Percentiles rank a stretch among this genome's conserved stretches.
Conservation (phyloP, 2,797 vertebrate species). For the Gymnothorax javanicus region DNA sequence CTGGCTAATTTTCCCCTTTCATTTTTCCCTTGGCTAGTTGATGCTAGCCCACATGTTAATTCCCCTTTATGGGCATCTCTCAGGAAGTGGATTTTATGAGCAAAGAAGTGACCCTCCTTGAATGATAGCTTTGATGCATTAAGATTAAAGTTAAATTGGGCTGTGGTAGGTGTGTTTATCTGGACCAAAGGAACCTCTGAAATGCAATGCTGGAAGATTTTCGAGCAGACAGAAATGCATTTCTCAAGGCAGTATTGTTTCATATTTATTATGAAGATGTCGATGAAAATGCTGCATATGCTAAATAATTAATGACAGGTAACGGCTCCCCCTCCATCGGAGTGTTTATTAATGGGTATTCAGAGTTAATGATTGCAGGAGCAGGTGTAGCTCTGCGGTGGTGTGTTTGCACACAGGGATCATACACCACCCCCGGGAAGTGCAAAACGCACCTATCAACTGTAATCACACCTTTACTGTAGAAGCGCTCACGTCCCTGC, state of each 20-base stretch:
- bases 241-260: not conserved
- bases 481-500: not conserved
- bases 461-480: not conserved
- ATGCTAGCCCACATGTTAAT: not conserved
- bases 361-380: slow-evolving; percentile 2
- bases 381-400: slow-evolving; percentile 4
- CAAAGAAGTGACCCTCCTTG: not conserved
- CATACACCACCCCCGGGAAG: not conserved
- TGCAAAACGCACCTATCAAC: not conserved
- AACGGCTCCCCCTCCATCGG: not conserved
- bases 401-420: not conserved
- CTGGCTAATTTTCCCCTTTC: no score
- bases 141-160: not conserved
- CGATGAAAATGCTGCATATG: not conserved
- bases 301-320: not conserved
- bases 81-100: no score
- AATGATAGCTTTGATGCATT: not conserved
- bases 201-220: not conserved
- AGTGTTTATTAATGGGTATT: not conserved
- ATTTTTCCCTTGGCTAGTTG: not conserved
- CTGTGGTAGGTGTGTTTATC: not conserved
- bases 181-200: not conserved
- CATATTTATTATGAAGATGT: not conserved
- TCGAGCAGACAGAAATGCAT: not conserved
- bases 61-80: not conserved